A percentile compares a stretch with the other conserved stretches of the same genome.
Conservation (phyloP, 2,797 vertebrate species). For the Danio choprae region DNA sequence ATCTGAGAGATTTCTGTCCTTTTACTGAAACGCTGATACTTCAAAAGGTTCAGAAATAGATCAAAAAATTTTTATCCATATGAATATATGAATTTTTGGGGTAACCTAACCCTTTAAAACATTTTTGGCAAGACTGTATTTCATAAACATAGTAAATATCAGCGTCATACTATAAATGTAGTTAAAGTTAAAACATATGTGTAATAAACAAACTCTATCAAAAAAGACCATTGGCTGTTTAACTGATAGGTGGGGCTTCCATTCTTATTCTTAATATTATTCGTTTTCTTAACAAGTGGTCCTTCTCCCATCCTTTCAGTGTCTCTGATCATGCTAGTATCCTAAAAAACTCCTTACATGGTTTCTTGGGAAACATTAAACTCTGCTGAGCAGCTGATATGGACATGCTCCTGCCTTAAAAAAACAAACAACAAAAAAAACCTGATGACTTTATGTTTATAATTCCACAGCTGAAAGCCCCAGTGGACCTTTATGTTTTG, state of each 20-base stretch:
- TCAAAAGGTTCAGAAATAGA: no score
- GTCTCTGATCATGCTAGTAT: constrained; percentile 28
- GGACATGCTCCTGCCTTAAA: constrained; percentile 42
- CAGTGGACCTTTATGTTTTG: constrained; percentile 50
- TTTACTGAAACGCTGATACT: no score
- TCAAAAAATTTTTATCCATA: no score
- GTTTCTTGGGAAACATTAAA: constrained; percentile 44
- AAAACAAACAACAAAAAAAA: not conserved
- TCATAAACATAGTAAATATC: not conserved
- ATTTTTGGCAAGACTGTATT: not conserved
- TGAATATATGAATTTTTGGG: no score
- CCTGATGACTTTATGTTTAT: constrained; percentile 46
- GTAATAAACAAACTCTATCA: not conserved
- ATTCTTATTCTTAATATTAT: constrained; percentile 3
- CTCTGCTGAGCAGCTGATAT: constrained; percentile 45
- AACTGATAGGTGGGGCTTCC: not conserved
- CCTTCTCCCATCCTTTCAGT: not conserved
- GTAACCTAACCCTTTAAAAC: no score
- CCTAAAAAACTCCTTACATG: constrained; percentile 62
- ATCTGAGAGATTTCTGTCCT: no score
- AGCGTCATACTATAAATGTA: not conserved
- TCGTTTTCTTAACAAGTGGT: not conserved
- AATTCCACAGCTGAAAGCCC: constrained; percentile 52
- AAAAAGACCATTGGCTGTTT: not conserved
- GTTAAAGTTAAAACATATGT: not conserved